These are phyloP conservation scores for Phrynocephalus vlangalii DNA, from an alignment of 2,797 vertebrate species.

Conservation along the genomic window DNA sequence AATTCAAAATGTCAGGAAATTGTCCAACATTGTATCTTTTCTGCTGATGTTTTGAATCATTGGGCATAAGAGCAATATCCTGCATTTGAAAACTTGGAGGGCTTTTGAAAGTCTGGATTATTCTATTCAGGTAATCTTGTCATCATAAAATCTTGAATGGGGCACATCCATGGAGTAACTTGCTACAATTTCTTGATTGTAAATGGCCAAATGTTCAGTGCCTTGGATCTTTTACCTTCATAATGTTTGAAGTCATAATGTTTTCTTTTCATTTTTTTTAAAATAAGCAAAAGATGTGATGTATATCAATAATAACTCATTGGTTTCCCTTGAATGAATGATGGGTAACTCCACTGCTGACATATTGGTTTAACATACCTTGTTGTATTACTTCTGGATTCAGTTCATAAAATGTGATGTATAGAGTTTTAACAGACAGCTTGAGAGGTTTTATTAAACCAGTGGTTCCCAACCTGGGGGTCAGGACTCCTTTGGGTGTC, in stretches of 20 bases:
- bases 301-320: not conserved
- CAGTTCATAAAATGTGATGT: not conserved
- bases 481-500: too few species aligned
- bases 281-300: not conserved
- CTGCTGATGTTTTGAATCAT: not conserved
- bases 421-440: not conserved
- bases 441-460: not conserved
- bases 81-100: too few species aligned
- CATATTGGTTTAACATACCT: not conserved
- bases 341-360: not conserved
- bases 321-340: not conserved
- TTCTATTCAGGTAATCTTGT: not conserved
- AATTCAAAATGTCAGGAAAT: too few species aligned
- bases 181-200: not conserved
- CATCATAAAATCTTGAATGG: not conserved
- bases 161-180: not conserved
- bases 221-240: not conserved
- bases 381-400: too few species aligned
- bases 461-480: too few species aligned
- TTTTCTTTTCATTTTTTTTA: not conserved
- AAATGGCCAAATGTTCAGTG: not conserved
- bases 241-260: not conserved
- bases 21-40: too few species aligned
- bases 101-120: not conserved
- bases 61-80: too few species aligned